Percentiles rank a stretch among this genome's conserved stretches.
Conservation (phyloP, 2,113 vertebrate genomes). For the Leucoraja erinaceus region DNA sequence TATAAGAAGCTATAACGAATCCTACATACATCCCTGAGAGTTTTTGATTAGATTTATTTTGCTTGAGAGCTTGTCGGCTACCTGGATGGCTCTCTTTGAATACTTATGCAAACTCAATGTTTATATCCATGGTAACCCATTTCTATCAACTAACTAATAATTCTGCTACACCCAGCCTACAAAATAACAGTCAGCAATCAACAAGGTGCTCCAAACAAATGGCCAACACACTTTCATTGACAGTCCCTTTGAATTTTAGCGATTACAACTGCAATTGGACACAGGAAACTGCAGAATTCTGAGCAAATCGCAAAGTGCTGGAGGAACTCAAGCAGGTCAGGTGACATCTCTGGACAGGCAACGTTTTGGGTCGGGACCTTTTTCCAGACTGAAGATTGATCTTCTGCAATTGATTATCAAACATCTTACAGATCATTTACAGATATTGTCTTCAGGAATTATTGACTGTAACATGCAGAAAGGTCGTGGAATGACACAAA, state of each 20-base stretch:
- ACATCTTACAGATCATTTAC: not conserved
- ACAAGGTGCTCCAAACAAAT: not conserved
- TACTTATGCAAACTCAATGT: not conserved
- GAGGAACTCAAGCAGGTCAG: no score
- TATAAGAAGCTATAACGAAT: not conserved
- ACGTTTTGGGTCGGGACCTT: no score
- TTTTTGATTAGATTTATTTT: conserved; percentile 13
- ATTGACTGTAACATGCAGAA: not conserved
- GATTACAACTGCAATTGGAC: not conserved
- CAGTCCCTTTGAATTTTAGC: not conserved
- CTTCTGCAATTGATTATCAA: not conserved
- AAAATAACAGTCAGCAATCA: not conserved
- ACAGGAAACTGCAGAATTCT: no score
- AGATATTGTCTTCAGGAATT: not conserved
- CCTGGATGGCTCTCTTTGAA: not conserved
- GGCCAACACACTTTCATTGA: not conserved
- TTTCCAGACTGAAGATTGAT: no score
- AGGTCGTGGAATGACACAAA: not conserved
- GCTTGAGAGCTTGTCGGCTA: not conserved
- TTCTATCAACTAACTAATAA: not conserved
- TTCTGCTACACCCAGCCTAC: not conserved
- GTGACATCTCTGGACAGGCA: no score
- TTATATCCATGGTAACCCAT: not conserved
- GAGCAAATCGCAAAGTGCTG: no score
- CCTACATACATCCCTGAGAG: not conserved